A percentile compares a stretch with the other conserved stretches of the same genome.
Conservation (phyloP, 2,797 vertebrate species). For the Graptemys geographica region DNA sequence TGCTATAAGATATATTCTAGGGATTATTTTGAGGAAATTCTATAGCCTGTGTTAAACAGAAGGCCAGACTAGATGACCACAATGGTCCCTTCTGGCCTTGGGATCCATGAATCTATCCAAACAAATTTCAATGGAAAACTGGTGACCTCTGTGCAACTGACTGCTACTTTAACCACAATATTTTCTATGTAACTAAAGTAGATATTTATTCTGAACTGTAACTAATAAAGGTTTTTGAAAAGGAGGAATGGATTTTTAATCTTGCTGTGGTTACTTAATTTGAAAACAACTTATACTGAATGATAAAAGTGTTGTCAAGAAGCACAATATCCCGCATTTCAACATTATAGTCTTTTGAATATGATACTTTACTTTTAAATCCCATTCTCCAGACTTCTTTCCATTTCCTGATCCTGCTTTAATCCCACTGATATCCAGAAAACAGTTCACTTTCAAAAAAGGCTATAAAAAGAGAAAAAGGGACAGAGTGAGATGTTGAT, state of each 20-base stretch:
- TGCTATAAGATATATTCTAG: neutral
- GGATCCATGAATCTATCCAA: neutral
- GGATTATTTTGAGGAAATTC: neutral
- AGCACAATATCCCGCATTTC: neutral
- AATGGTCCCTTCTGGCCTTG: neutral
- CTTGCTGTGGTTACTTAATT: rapidly evolving
- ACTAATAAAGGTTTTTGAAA: neutral
- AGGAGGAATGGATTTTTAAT: neutral
- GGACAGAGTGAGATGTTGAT: neutral
- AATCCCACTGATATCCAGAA: neutral
- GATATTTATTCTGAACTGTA: neutral
- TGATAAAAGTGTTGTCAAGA: neutral
- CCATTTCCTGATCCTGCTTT: neutral
- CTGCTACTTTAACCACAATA: neutral
- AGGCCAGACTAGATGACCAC: neutral
- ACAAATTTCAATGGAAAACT: neutral
- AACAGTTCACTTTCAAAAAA: neutral
- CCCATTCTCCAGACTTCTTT: neutral
- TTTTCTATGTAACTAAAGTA: neutral
- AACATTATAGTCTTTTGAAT: neutral
- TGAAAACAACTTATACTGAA: neutral
- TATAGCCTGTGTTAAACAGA: neutral
- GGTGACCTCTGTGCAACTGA: neutral
- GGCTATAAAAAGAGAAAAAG: neutral
- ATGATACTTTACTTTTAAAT: conserved; percentile 13